Base-by-base conservation (phyloP, 2,888 invertebrate genomes). In the Hypselothyrea guttata region DNA sequence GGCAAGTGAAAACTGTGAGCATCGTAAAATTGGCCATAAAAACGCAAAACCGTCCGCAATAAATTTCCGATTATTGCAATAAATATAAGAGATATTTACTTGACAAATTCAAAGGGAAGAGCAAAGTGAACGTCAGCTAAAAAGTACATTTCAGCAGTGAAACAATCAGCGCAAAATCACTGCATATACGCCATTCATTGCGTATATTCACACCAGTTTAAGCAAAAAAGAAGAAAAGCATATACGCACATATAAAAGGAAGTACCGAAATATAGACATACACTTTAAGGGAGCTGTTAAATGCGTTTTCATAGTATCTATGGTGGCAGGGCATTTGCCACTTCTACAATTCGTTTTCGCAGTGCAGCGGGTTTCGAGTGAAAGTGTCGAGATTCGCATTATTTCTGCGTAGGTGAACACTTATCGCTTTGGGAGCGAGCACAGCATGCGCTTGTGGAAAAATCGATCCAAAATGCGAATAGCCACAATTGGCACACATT, bases 371-470 rank as follows among this genome's bases (percentile, higher is more conserved):
- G 41, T 56, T 56, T 45, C 58, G 47, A 74, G 81, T 67, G 71
- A 79, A 76, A 85, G 76, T 85, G 85, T 71, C 54, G 67, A 66
- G 58, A 63, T 57, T 63, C 58, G 66, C 84, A 79, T 71, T 81
- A 79, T 83, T 79, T 81, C 79, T 76, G 76, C 71, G 77, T 76
- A 85, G 85, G 62, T 76, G 83, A 74, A 85, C 85, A 76, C 60
- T 83, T 65, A 51, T 62, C 51, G 51, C 58, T 33, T 45, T 44
- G 56, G 48, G 37, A 41, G 37, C 22, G 22, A 55, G 61, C 59
- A 48, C 60, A 74, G 48, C 41, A 82, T 82, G 82, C 75, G 77
- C 68, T 71, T 75, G 67, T 81, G 77, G 81, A 72, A 71, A 60
- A 79, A 75, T 77, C 77, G 81, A 59, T 68, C 83, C 72, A 77